These are phyloP conservation scores for Sylvia borin DNA, from an alignment of 2,797 vertebrate genomes.

Conservation along the genomic window DNA sequence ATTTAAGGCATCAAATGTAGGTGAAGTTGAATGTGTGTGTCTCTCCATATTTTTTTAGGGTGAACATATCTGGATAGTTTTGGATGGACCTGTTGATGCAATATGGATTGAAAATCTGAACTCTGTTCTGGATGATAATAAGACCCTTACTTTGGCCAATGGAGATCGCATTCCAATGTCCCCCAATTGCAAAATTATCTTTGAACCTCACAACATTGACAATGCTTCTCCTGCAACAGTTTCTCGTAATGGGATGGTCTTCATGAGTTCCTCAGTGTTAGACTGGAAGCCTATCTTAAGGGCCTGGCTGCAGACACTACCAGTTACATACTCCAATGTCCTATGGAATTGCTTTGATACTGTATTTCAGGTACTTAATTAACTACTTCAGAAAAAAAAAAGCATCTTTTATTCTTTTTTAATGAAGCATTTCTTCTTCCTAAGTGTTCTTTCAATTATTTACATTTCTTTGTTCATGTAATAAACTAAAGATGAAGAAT, in stretches of 20 bases:
- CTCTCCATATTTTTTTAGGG: background rate
- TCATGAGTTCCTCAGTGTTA: slow-evolving; percentile 95
- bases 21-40: background rate
- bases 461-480: background rate
- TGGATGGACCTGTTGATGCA: slow-evolving; percentile 95
- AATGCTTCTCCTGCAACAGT: slow-evolving; percentile 96
- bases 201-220: slow-evolving; percentile 96
- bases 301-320: slow-evolving; percentile 82
- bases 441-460: background rate
- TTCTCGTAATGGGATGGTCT: slow-evolving; percentile 97
- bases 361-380: slow-evolving; percentile 80
- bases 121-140: slow-evolving; percentile 96
- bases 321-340: slow-evolving; percentile 67
- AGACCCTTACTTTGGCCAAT: slow-evolving; percentile 93
- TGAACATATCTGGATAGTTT: slow-evolving; percentile 94
- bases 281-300: slow-evolving; percentile 92
- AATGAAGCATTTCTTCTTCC: background rate
- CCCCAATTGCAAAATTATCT: slow-evolving; percentile 92
- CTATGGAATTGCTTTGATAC: slow-evolving; percentile 78
- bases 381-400: background rate
- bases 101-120: slow-evolving; percentile 99
- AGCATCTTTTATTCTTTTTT: background rate
- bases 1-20: background rate
- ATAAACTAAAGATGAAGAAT: background rate
- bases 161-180: slow-evolving; percentile 97